phyloP scores from a whole-genome alignment of 2,888 invertebrate genomes.

The Dendrolimus houi region DNA sequence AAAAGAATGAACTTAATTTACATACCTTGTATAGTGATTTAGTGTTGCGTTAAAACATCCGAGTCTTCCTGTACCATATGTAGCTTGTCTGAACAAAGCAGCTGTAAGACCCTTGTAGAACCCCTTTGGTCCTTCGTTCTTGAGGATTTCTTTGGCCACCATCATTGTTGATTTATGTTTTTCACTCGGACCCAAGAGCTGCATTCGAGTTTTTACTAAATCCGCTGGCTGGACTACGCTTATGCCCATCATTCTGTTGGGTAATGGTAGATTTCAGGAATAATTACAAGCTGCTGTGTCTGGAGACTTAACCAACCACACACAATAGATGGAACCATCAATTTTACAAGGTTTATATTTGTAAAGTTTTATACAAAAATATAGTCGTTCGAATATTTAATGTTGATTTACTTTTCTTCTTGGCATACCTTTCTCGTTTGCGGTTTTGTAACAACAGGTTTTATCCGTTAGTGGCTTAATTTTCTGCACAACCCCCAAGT shows the following conservation, averaged over 20 bases:
- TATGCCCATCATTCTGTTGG: slow-evolving; percentile 22
- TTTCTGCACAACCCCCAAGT: no score
- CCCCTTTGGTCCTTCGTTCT: slow-evolving; percentile 87
- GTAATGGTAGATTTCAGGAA: no score
- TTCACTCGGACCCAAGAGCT: slow-evolving; percentile 58
- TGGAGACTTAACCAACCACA: no score
- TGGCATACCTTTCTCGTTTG: no score
- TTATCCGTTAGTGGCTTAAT: no score
- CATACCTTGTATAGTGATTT: slow-evolving; percentile 78
- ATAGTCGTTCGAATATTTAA: no score
- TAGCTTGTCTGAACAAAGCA: slow-evolving; percentile 92
- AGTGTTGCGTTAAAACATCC: slow-evolving; percentile 92
- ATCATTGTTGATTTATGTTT: slow-evolving; percentile 82
- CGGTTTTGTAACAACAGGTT: no score
- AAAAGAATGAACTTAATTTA: not conserved
- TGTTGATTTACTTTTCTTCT: no score
- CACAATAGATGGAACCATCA: no score
- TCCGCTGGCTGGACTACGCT: slow-evolving; percentile 27
- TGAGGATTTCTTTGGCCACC: slow-evolving; percentile 82
- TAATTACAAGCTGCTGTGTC: no score
- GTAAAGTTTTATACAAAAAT: no score
- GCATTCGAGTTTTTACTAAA: slow-evolving; percentile 32
- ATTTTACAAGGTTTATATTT: no score
- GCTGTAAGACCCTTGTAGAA: slow-evolving; percentile 93
- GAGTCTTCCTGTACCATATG: slow-evolving; percentile 94